Base-by-base conservation (phyloP, 2,797 vertebrate species). In the Coracias cyanogaster region DNA sequence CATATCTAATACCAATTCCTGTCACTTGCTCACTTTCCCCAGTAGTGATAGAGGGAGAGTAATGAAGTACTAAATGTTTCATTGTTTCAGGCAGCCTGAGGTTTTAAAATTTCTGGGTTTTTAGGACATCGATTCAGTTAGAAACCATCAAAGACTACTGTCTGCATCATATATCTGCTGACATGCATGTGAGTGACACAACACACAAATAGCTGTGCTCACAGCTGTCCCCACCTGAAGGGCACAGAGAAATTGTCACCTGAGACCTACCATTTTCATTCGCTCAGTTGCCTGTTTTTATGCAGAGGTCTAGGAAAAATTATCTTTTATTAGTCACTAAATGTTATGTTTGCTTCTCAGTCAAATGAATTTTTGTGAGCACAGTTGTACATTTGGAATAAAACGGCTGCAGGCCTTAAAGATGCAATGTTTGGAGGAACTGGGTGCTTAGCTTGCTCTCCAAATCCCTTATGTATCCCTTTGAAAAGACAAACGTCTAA, bases 211-310 rank as follows among this genome's bases (percentile, higher is more conserved):
- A 45, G 8, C 39, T 73, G 18, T 51, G 22, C 14, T 15, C 22
- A 57, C 54, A 22, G 12, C n/a, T 57, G 54, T 57, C n/a, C n/a
- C 39, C 31, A 17, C 21, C 60, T 62, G 46, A 48, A 69, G 35
- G 7, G 37, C 19, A 41, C 0, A 1, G 21, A 31, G 43, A 65
- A 76, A 46, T 25, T 3, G 1, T 21, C 49, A 35, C 16, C 45
- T 58, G 79, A 81, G 70, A 48, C 13, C 20, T 39, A 37, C 35
- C 0, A 0, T 15, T 72, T 43, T 57, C 1, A 0, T 57, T 71
- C 1, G 9, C 19, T 3, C 3, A 78, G 66, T 29, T 19, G 5
- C 19, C 15, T 26, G 33, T 20, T 49, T 49, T 58, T 51, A 4
- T 60, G 55, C 28, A 74, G 62, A 35, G n/a, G 3, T 28, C 37